Base-by-base conservation (phyloP, 2,113 vertebrate species). In the Phylloscopus trochiloides region DNA sequence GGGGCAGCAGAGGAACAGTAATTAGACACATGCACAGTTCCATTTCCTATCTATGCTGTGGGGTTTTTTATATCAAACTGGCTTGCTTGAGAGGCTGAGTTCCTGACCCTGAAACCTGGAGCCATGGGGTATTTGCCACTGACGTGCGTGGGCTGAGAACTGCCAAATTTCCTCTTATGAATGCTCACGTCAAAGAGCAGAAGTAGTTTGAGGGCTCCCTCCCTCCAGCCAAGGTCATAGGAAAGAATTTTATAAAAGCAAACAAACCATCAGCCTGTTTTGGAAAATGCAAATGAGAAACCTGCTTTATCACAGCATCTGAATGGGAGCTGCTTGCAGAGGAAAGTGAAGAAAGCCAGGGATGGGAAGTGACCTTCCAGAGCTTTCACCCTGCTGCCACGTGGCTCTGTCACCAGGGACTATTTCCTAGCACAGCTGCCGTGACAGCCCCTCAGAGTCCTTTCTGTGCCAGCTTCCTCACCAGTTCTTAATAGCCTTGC, bases 61-160 rank as follows among this genome's bases (percentile, higher is more conserved):
- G 17, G 10, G 9, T 48, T 94, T 96, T 90, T 91, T 29, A 40
- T 82, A 86, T 88, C 85, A 90, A 54, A 82, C 70, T 76, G 82
- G 54, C 71, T 95, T 74, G 75, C 76, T 89, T 21, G 59, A 82
- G 88, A 65, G 89, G 86, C 91, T 81, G 45, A 45, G 59, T 75
- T 92, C 86, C 95, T 86, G 80, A 75, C 95, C 86, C 91, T 96
- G 95, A 96, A 96, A 95, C 90, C 67, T 26, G 51, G 90, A 73
- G 61, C 28, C 28, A 40, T 25, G 13, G 31, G 92, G 76, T 54
- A 66, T 81, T 86, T 97, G 95, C 88, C 88, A 86, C 77, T 57
- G 51, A 79, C 1, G 2, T 9, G 52, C 28, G 55, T 14, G 63
- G 66, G 70, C 75, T 36, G 89, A 73, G 86, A 94, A 79, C 61